Evolutionary conservation across 2,888 invertebrate genomes (phyloP).

Genomic region (Parnassius apollo): DNA sequence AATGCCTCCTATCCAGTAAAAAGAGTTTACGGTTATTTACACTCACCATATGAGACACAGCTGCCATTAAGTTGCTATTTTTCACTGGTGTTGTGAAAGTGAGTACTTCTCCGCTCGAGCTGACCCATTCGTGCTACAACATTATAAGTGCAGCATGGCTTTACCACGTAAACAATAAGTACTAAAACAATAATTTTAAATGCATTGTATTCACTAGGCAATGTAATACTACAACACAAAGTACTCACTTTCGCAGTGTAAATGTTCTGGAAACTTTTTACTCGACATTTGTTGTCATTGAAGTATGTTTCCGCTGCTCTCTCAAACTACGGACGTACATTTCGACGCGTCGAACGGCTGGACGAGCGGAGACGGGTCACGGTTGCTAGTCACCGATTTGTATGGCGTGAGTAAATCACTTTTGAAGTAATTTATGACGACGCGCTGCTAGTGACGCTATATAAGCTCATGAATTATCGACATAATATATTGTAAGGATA

Average conservation of each 20-base stretch:
- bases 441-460: constrained; percentile 53
- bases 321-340: constrained; percentile 11
- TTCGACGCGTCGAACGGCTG: constrained; percentile 45
- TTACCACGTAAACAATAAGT: no score
- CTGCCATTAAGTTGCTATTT: no score
- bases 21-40: no score
- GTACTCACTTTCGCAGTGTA: neutral
- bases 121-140: no score
- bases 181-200: no score
- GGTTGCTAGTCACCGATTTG: constrained; percentile 68
- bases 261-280: constrained; percentile 3
- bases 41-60: no score
- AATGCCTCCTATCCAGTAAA: no score
- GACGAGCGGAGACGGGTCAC: constrained; percentile 62
- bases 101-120: no score
- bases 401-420: constrained; percentile 75
- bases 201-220: no score
- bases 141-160: no score
- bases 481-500: neutral
- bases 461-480: constrained; percentile 12
- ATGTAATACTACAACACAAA: no score
- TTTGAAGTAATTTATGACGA: constrained; percentile 73
- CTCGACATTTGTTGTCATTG: constrained; percentile 1
- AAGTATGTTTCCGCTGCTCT: constrained; percentile 12
- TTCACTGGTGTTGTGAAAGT: no score